Conservation (phyloP, 2,888 invertebrate genomes). For the Aphodius granarius region DNA sequence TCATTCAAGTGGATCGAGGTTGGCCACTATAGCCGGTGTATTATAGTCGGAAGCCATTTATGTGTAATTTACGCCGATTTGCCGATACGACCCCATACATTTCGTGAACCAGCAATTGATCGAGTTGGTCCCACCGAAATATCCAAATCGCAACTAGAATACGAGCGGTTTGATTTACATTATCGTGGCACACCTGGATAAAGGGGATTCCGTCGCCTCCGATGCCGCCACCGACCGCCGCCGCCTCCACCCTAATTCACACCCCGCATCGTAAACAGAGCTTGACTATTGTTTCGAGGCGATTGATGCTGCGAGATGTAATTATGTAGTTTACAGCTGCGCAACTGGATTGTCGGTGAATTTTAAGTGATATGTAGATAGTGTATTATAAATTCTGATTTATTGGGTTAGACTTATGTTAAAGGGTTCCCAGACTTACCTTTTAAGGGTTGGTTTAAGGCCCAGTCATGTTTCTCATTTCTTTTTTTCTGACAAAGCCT, state of each 20-base stretch:
- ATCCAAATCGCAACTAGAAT: neutral
- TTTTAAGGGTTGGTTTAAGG: too few species aligned
- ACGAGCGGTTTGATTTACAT: neutral
- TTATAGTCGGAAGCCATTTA: conserved; percentile 6
- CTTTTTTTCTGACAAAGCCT: too few species aligned
- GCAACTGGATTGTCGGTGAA: neutral
- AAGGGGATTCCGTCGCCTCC: neutral
- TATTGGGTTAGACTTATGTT: too few species aligned
- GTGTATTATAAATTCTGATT: too few species aligned
- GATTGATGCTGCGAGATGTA: neutral
- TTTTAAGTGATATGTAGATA: neutral
- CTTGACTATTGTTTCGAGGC: neutral
- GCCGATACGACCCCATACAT: conserved; percentile 10
- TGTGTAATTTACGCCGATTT: conserved; percentile 13
- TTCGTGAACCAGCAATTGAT: conserved; percentile 7
- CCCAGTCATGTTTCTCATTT: too few species aligned
- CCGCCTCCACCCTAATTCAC: neutral
- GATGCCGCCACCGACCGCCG: neutral
- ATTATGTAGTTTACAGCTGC: neutral
- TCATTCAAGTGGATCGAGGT: conserved; percentile 7
- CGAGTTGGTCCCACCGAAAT: conserved; percentile 7
- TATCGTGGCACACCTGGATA: neutral
- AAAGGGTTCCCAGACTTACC: too few species aligned
- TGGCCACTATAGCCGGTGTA: conserved; percentile 3
- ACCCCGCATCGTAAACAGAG: neutral